Evolutionary conservation across 2,113 vertebrate genomes (phyloP).

Genomic region (Gopherus flavomarginatus): DNA sequence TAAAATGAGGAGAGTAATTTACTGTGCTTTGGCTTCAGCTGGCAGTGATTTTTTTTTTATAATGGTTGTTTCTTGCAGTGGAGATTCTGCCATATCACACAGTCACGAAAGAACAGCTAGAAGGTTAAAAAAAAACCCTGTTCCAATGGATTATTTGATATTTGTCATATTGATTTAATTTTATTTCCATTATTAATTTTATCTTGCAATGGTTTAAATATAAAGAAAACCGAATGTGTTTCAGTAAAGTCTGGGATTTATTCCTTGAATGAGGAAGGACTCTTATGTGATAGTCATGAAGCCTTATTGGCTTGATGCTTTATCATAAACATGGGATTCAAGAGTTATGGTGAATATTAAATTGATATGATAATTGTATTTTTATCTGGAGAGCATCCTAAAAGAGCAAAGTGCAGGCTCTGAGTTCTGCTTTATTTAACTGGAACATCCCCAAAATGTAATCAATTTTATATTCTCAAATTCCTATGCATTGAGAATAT

Average conservation of each 20-base stretch:
- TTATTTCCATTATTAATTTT: constrained; percentile 63
- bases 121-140: constrained; percentile 27
- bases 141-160: constrained; percentile 66
- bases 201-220: constrained; percentile 58
- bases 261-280: constrained; percentile 51
- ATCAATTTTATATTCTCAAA: background rate
- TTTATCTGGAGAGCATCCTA: constrained; percentile 55
- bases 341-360: constrained; percentile 47
- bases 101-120: constrained; percentile 56
- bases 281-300: constrained; percentile 63
- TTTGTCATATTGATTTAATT: constrained; percentile 70
- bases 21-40: constrained; percentile 62
- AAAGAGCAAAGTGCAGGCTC: background rate
- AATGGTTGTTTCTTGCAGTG: constrained; percentile 64
- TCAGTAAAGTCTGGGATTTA: constrained; percentile 51
- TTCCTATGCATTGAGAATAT: background rate
- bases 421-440: background rate
- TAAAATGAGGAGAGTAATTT: constrained; percentile 67
- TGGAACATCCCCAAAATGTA: background rate
- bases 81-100: constrained; percentile 56
- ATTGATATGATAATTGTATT: constrained; percentile 38
- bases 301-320: constrained; percentile 69
- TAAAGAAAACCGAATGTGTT: constrained; percentile 57
- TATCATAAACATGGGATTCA: constrained; percentile 63
- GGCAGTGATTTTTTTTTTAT: constrained; percentile 67